Percentiles rank a stretch among this genome's conserved stretches.
Evolutionary conservation across 2,888 invertebrate genomes (phyloP).

Genomic region (Flexamia atlantica): DNA sequence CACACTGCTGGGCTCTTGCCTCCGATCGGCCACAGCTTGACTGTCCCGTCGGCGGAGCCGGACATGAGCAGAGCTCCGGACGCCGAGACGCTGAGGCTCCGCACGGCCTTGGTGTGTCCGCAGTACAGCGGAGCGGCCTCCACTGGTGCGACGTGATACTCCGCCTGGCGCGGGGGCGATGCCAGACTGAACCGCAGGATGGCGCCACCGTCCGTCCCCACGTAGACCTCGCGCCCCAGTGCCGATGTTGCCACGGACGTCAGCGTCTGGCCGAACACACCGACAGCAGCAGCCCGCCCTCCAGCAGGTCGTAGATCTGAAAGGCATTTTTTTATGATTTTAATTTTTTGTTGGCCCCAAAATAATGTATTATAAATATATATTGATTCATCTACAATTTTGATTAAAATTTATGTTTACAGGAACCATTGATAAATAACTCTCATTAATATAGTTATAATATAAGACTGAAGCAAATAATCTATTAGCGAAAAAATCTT

Average conservation of each 20-base stretch:
- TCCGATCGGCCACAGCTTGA: conserved; percentile 87
- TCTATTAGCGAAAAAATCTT: too few species aligned
- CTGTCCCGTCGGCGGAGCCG: conserved; percentile 85
- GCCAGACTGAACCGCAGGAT: conserved; percentile 84
- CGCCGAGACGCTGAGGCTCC: conserved; percentile 84
- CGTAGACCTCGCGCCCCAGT: conserved; percentile 84
- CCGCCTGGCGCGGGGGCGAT: conserved; percentile 82
- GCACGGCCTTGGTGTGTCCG: conserved; percentile 84
- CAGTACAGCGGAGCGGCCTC: conserved; percentile 77
- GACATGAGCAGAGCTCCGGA: conserved; percentile 86
- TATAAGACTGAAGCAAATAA: too few species aligned
- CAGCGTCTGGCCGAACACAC: conserved; percentile 84
- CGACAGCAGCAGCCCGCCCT: conserved; percentile 84
- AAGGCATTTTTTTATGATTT: too few species aligned
- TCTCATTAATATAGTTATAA: too few species aligned
- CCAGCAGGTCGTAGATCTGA: conserved; percentile 84
- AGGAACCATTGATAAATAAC: too few species aligned
- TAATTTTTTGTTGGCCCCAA: too few species aligned
- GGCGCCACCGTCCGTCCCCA: conserved; percentile 85
- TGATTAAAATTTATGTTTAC: too few species aligned
- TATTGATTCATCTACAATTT: too few species aligned
- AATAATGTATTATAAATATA: too few species aligned
- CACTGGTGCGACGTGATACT: conserved; percentile 79
- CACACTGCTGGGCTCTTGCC: conserved; percentile 82
- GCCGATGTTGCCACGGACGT: conserved; percentile 84